A percentile compares a stretch with the other conserved stretches of the same genome.
Evolutionary conservation across 2,797 vertebrate genomes (phyloP).

Genomic region (Chrysocyon brachyurus): DNA sequence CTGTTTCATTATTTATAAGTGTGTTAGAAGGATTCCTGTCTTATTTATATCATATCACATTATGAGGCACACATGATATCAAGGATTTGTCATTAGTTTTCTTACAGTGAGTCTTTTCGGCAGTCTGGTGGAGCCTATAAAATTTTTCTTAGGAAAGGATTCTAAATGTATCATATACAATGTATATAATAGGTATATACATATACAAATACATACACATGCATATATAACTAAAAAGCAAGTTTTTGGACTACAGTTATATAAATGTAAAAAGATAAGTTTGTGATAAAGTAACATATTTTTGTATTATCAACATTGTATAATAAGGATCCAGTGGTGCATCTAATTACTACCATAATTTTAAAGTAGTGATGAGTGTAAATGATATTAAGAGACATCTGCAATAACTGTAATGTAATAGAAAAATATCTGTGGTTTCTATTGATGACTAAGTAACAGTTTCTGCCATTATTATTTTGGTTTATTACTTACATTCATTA

Average conservation of each 20-base stretch:
- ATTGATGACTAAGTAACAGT: background rate
- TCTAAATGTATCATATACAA: background rate
- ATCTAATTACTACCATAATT: background rate
- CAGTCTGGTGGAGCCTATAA: background rate
- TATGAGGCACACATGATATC: background rate
- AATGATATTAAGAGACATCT: constrained; percentile 6
- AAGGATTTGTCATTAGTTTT: background rate
- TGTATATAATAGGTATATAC: background rate
- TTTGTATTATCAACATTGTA: background rate
- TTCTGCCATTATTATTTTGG: background rate
- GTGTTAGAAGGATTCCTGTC: background rate
- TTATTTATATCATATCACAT: background rate
- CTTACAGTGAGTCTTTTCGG: background rate
- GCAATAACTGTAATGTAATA: background rate
- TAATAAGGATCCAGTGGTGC: background rate
- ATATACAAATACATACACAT: background rate
- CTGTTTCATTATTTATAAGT: constrained; percentile 23
- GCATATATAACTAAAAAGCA: background rate
- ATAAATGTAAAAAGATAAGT: constrained; percentile 39
- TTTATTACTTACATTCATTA: background rate
- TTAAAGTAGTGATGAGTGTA: background rate
- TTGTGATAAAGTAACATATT: constrained; percentile 19
- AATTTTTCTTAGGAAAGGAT: background rate
- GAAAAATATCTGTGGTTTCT: constrained; percentile 17
- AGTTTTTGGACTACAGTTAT: background rate